Conservation (phyloP, 2,113 vertebrate genomes). For the Oostethus manadensis region DNA sequence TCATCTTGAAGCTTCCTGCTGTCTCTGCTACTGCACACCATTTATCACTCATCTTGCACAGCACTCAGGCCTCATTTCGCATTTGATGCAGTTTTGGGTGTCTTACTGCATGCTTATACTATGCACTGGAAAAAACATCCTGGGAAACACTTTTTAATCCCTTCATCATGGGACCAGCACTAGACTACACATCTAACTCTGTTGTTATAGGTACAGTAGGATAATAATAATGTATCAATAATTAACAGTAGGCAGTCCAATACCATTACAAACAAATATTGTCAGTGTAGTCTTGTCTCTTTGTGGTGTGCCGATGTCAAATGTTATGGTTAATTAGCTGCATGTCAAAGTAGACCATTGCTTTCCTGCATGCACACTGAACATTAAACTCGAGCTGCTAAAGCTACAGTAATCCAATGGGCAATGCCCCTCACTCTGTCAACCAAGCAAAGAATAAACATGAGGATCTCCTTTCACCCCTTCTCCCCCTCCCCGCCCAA, state of each 20-base stretch:
- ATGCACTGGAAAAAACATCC: background rate
- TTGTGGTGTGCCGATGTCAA: conserved; percentile 5
- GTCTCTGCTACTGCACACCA: background rate
- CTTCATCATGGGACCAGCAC: background rate
- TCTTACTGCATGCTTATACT: background rate
- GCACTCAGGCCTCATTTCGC: background rate
- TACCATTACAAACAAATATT: background rate
- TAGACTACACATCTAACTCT: too few relatives aligned
- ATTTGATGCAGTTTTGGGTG: background rate
- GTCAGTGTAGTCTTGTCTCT: conserved; percentile 6
- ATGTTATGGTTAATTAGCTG: conserved; percentile 44
- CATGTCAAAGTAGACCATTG: conserved; percentile 31
- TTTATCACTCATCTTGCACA: background rate
- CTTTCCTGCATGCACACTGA: conserved; percentile 11
- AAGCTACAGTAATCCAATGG: conserved; percentile 23
- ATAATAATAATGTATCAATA: too few relatives aligned
- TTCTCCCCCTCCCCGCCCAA: conserved; percentile 24
- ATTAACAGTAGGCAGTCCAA: too few relatives aligned
- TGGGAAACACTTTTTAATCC: background rate
- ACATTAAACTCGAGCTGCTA: conserved; percentile 18
- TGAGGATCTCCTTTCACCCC: conserved; percentile 42
- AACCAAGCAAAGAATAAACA: conserved; percentile 60
- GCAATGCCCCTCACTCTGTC: conserved; percentile 6
- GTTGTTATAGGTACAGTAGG: too few relatives aligned
- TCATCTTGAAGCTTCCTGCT: background rate